These are phyloP conservation scores for Crocidura indochinensis DNA, from an alignment of 2,797 vertebrate species.

Conservation along the genomic window DNA sequence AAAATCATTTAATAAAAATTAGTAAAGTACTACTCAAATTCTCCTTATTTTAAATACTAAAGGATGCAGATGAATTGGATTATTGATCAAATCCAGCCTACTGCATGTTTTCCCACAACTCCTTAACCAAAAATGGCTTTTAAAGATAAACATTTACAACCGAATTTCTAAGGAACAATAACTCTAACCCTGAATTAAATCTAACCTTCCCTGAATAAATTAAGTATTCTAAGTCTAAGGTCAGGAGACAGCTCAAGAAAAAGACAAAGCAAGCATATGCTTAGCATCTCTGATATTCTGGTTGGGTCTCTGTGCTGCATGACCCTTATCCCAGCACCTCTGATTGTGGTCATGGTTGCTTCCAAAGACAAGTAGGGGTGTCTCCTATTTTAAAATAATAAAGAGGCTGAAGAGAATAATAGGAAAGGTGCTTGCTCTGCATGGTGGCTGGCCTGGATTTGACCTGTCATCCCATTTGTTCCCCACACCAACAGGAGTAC, in stretches of 20 bases:
- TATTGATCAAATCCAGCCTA: not conserved
- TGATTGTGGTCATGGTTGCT: no score
- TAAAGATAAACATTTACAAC: slow-evolving; percentile 31
- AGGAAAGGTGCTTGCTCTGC: no score
- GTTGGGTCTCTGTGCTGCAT: no score
- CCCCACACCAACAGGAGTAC: not conserved
- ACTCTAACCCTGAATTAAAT: slow-evolving; percentile 60
- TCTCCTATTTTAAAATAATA: no score
- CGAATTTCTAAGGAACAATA: slow-evolving; percentile 18
- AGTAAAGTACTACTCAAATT: slow-evolving; percentile 42
- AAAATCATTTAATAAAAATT: not conserved
- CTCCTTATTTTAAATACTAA: slow-evolving; percentile 13
- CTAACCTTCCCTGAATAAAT: slow-evolving; percentile 26
- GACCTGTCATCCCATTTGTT: no score
- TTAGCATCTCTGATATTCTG: no score
- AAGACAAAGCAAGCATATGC: no score
- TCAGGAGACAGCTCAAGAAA: no score
- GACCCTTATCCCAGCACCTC: no score
- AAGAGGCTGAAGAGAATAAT: not conserved
- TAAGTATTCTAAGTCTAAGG: not conserved
- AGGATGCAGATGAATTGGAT: not conserved
- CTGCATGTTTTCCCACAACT: slow-evolving; percentile 40
- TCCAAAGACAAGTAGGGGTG: no score
- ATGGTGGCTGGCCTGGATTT: no score
- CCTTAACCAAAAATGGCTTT: slow-evolving; percentile 53